Evolutionary conservation across 2,888 invertebrate species (phyloP), one percentile per base, ranked within the genome.

Genomic region (Andrena fulva): DNA sequence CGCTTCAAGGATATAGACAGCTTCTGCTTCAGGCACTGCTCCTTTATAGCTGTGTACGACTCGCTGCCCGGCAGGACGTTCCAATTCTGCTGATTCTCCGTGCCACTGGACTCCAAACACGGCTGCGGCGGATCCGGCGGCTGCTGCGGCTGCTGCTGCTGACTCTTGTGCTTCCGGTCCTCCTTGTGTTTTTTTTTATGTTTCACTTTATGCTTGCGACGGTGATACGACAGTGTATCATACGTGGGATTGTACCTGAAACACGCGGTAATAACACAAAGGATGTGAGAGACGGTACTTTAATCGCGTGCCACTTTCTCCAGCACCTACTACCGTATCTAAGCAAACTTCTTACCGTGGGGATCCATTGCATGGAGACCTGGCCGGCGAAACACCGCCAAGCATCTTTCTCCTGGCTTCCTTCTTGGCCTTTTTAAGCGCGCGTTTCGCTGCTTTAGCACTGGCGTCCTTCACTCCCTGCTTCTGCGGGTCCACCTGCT

Each of bases 371-470:
- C 93, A 92, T 12, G 94, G 93, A n/a, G 94, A 93, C 75, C 93
- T 92, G 52, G 95, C 94, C 12, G 96, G 95, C 16, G 96, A 95
- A 84, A 95, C 95, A 50, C 95, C 95, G 24, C 95, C 95, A 48
- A 96, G 93, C 93, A 95, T 95, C 89, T 95, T 96, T 91, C 96
- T 95, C 85, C 96, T 96, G 0, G 97, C 97, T 92, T 97, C 97
- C 89, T 97, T 97, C 92, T 97, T 97, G 0, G 97, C 97, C 92
- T 96, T 97, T 92, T 97, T 97, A 88, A 97, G 93, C 1, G 97
- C 97, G 91, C 96, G 96, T 89, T 97, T 96, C 24, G 96, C 97
- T 27, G 96, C 97, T 92, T 96, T 96, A 16, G 95, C 94, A 87
- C 95, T 95, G 10, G 94, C 94, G 62, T 94, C 94, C 82, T 94